These are phyloP conservation scores for Thymelicus sylvestris DNA, from an alignment of 2,888 invertebrate genomes.

Conservation along the genomic window DNA sequence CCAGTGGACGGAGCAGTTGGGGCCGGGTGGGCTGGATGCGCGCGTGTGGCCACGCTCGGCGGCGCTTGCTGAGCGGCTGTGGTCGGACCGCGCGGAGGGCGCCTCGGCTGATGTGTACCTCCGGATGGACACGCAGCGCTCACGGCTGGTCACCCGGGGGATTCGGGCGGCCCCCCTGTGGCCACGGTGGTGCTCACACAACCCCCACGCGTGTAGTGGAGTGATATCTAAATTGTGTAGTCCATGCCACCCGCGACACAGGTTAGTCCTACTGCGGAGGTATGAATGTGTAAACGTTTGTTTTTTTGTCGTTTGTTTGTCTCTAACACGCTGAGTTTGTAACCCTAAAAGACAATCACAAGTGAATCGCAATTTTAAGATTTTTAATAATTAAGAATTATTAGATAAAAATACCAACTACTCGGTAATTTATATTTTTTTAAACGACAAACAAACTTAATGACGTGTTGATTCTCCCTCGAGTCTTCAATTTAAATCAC, in stretches of 20 bases:
- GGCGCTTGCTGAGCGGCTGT: conserved; percentile 92
- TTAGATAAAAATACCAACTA: neutral
- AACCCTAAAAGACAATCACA: conserved; percentile 17
- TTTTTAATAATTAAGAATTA: neutral
- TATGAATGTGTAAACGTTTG: too few relatives aligned
- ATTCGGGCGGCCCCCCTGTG: conserved; percentile 89
- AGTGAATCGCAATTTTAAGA: conserved; percentile 7
- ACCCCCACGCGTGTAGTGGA: conserved; percentile 84
- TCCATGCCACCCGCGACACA: too few relatives aligned
- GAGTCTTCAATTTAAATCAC: too few relatives aligned
- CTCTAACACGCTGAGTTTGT: conserved; percentile 65
- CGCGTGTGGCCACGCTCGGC: conserved; percentile 93
- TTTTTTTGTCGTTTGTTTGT: conserved; percentile 60
- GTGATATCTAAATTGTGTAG: too few relatives aligned
- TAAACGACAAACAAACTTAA: neutral
- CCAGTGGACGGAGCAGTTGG: conserved; percentile 94
- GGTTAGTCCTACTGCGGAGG: too few relatives aligned
- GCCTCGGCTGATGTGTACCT: conserved; percentile 87
- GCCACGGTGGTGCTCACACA: conserved; percentile 91
- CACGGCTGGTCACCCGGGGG: conserved; percentile 86
- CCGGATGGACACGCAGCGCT: conserved; percentile 87
- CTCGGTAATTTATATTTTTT: neutral
- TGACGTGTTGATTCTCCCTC: conserved; percentile 9
- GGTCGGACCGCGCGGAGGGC: conserved; percentile 86
- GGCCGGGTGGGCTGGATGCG: conserved; percentile 89